These are phyloP conservation scores for Circaetus cinerascens DNA, from an alignment of 2,113 vertebrate species.

Conservation along the genomic window DNA sequence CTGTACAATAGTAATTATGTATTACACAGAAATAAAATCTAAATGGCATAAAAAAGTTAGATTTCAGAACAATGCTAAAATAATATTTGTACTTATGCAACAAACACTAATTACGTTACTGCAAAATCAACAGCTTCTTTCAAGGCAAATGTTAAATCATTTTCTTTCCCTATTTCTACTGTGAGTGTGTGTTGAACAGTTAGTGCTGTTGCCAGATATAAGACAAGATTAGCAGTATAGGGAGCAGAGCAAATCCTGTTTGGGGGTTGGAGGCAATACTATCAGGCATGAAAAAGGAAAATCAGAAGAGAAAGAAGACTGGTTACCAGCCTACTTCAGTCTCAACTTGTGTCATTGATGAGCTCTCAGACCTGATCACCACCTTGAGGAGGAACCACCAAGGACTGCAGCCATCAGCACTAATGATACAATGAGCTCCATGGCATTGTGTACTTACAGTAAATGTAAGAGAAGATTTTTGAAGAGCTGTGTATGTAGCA, in stretches of 20 bases:
- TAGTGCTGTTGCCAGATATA: background rate
- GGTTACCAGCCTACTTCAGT: background rate
- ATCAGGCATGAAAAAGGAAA: background rate
- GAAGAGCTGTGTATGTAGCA: background rate
- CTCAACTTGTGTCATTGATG: background rate
- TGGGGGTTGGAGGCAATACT: background rate
- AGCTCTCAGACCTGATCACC: background rate
- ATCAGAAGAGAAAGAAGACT: background rate
- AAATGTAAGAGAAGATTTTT: background rate
- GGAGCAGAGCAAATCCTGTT: background rate
- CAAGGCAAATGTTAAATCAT: background rate
- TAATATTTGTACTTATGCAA: background rate
- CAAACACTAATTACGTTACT: background rate
- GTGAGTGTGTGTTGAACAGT: background rate
- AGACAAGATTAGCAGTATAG: background rate
- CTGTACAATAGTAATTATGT: background rate
- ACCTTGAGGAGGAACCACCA: background rate
- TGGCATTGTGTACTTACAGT: background rate
- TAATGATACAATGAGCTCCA: background rate
- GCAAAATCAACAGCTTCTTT: background rate
- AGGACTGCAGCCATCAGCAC: background rate
- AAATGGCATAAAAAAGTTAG: background rate
- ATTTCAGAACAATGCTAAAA: background rate
- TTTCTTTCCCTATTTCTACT: background rate
- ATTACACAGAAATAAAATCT: background rate